Base-by-base conservation (phyloP, 1,140 invertebrate species). In the Grapholita molesta region DNA sequence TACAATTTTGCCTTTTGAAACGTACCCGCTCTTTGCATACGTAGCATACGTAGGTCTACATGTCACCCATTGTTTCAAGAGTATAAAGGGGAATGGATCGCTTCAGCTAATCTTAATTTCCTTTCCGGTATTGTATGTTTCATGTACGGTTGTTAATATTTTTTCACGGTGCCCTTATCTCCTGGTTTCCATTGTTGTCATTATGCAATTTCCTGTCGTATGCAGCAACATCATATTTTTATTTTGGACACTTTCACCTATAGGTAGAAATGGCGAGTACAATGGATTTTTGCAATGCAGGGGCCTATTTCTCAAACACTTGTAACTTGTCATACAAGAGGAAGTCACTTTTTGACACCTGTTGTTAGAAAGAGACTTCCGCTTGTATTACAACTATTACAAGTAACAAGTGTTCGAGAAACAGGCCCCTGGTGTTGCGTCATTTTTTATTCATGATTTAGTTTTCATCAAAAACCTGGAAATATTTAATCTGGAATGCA, bases 1-100 rank as follows among this genome's bases (percentile, higher is more conserved):
- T 61, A 61, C 55, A 61, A 61, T 61, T 61, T 61, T 61, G 55
- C 55, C 55, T 32, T 61, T 61, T 28, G 55, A 61, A 61, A 48
- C 42, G 12, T 35, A 48, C 15, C 24, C 24, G 55, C 24, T 23
- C 24, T 57, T 11, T 57, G 24, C n/a, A 30, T 61, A 61, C 6
- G 15, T 15, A 55, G 53, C 23, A 11, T 28, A n/a, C n/a, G n/a
- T n/a, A n/a, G n/a, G n/a, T 28, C 25, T 61, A 61, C 55, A 61
- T 61, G 55, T 61, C 55, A 61, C 1, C 55, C 55, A 61, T 61
- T 61, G 55, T 61, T 61, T 61, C 24, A 61, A 61, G 30, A 32
- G 55, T 25, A 61, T 61, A 61, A 61, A 61, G 55, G 55, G 28
- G 30, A 61, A 61, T 61, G 55, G 55, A 61, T 61, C 55, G 55